Percentiles rank a stretch among this genome's conserved stretches.
These are phyloP conservation scores for Melangyna quadrimaculata DNA, from an alignment of 2,888 invertebrate species.

Conservation along the genomic window DNA sequence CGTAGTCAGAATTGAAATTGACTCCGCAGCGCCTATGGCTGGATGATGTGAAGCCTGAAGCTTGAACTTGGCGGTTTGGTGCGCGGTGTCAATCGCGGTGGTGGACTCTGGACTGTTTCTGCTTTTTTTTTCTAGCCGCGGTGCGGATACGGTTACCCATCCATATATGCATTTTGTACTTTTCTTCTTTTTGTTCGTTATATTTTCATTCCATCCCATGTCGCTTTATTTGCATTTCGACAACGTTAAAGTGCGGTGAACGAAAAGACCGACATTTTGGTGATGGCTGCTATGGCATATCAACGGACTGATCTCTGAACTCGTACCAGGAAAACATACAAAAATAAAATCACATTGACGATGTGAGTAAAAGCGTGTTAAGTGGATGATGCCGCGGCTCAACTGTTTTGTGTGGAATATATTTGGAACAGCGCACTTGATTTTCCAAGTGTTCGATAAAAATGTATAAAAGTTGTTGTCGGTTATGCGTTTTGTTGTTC, in stretches of 20 bases:
- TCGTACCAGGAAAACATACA: background rate
- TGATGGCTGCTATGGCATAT: slow-evolving; percentile 9
- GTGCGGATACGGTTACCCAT: slow-evolving; percentile 77
- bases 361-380: slow-evolving; percentile 70
- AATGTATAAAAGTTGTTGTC: background rate
- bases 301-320: slow-evolving; percentile 15
- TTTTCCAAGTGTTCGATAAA: slow-evolving; percentile 30
- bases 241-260: slow-evolving; percentile 63
- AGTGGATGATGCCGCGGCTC: slow-evolving; percentile 58
- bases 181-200: slow-evolving; percentile 61
- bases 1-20: slow-evolving; percentile 63
- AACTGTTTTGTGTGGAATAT: slow-evolving; percentile 22
- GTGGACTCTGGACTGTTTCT: slow-evolving; percentile 71
- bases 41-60: background rate
- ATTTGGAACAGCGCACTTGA: slow-evolving; percentile 48
- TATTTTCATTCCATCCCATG: slow-evolving; percentile 36
- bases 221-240: slow-evolving; percentile 68
- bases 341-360: slow-evolving; percentile 47
- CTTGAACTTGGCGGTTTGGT: slow-evolving; percentile 67
- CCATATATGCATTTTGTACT: slow-evolving; percentile 58
- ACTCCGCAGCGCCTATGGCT: slow-evolving; percentile 42
- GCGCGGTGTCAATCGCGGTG: slow-evolving; percentile 49
- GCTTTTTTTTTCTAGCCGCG: too few relatives aligned
- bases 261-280: slow-evolving; percentile 59
- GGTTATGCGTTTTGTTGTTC: slow-evolving; percentile 36